Evolutionary conservation across 2,113 vertebrate species (phyloP), one percentile per base, ranked within the genome.

Genomic region (Romanogobio albipinnatus): DNA sequence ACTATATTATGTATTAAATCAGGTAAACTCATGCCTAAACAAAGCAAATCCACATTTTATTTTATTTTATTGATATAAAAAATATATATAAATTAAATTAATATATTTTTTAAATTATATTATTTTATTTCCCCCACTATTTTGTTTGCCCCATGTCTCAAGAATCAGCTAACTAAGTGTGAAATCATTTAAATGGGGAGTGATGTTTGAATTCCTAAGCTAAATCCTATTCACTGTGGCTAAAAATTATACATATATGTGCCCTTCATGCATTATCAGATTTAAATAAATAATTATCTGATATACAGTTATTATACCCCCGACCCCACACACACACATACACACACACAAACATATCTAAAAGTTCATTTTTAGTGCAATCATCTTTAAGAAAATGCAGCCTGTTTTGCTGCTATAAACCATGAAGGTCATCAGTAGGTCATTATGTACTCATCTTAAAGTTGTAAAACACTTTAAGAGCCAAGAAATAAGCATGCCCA

Each of bases 401-500:
- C 3, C 10, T 1, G 5, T 33, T 77, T 39, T 61, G 29, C 13
- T 43, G 36, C n/a, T 17, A 49, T 45, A 62, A 80, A n/a, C 13
- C 24, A 45, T 26, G n/a, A 80, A 64, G 43, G n/a, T 64, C 77
- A 80, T 80, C 14, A 6, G 43, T 45, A 29, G 77, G 56, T 64
- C 36, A 80, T 64, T 26, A 17, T 22, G 15, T 90, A 86, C 90
- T 89, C 53, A 76, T 86, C 66, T 91, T 87, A 92, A 89, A 91
- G 85, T 86, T 90, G 83, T 85, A 90, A 91, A 93, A 88, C 86
- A 90, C 90, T 93, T 91, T 89, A 29, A 49, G 61, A 47, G 45
- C 15, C 71, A 90, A 91, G 90, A 90, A 92, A 92, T 88, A 85
- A 84, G 89, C 88, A 88, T 84, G 87, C 80, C 86, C 87, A 91